Evolutionary conservation across 2,888 invertebrate species (phyloP).

Genomic region (Spodoptera exigua): DNA sequence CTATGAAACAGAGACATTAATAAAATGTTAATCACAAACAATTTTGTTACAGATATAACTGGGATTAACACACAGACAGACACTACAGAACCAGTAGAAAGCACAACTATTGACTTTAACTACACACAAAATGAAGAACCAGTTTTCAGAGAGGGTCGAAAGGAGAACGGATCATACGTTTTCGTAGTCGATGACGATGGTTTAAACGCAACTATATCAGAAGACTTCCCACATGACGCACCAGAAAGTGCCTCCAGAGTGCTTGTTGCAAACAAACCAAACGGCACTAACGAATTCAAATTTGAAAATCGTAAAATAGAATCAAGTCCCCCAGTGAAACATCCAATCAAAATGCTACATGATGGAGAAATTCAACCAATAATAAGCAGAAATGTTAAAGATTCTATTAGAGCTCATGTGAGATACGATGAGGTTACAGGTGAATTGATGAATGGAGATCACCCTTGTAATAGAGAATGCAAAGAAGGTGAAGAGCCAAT

Average conservation of each 20-base stretch:
- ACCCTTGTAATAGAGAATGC: constrained; percentile 92
- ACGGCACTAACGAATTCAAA: constrained; percentile 68
- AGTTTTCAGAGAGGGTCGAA: constrained; percentile 49
- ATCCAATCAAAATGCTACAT: constrained; percentile 62
- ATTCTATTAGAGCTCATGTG: constrained; percentile 74
- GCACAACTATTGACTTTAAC: constrained; percentile 56
- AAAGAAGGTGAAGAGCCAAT: constrained; percentile 89
- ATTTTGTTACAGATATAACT: constrained; percentile 73
- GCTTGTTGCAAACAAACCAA: constrained; percentile 66
- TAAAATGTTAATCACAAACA: neutral
- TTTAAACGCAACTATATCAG: constrained; percentile 60
- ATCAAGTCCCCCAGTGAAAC: constrained; percentile 49
- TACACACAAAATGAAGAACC: constrained; percentile 38
- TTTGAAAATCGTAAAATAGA: constrained; percentile 61
- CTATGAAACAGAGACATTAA: too few species aligned
- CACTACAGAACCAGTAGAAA: constrained; percentile 48
- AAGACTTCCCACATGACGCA: constrained; percentile 56
- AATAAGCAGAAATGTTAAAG: constrained; percentile 61
- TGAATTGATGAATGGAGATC: constrained; percentile 79
- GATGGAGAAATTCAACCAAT: constrained; percentile 57
- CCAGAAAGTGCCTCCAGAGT: constrained; percentile 81
- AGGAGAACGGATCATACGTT: constrained; percentile 49
- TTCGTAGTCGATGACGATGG: constrained; percentile 37
- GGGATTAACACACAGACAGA: constrained; percentile 68
- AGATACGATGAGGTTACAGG: constrained; percentile 84